phyloP scores from a whole-genome alignment of 2,797 vertebrate species.

The Anguilla pacifica region DNA sequence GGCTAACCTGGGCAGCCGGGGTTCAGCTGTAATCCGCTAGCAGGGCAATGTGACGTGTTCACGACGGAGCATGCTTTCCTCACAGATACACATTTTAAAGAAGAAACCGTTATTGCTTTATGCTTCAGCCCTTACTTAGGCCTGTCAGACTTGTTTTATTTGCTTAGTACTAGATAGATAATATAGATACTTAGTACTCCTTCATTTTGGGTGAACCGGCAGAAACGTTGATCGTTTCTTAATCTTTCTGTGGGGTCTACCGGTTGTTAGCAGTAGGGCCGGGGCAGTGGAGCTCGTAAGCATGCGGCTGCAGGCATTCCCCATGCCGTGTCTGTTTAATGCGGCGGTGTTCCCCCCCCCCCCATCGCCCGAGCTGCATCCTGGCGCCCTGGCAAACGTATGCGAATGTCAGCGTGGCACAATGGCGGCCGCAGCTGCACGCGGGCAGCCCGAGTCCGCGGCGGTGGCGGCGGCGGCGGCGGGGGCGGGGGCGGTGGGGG shows the following conservation, averaged over 20 bases:
- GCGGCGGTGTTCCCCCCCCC: conserved; percentile 55
- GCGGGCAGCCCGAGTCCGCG: conserved; percentile 70
- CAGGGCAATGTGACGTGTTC: neutral
- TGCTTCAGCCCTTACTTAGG: neutral
- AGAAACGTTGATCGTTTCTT: neutral
- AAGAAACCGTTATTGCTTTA: neutral
- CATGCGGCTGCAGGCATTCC: conserved; percentile 57
- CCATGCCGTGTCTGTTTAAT: conserved; percentile 46
- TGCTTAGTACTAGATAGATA: too few relatives aligned
- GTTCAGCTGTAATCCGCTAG: neutral
- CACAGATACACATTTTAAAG: neutral
- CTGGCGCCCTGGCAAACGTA: conserved; percentile 26
- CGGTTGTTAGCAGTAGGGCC: too few relatives aligned
- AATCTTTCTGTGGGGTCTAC: neutral
- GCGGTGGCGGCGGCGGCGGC: conserved; percentile 60
- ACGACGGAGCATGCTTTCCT: neutral
- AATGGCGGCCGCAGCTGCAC: conserved; percentile 75
- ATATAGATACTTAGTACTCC: too few relatives aligned
- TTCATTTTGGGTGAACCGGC: neutral
- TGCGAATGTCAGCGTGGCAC: conserved; percentile 40
- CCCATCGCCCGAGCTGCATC: conserved; percentile 58
- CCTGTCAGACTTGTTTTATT: neutral
- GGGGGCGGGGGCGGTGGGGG: conserved; percentile 42
- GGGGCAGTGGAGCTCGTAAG: too few relatives aligned
- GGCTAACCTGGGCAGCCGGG: neutral